phyloP scores from a whole-genome alignment of 2,113 vertebrate species.

The Grallaria varia region DNA sequence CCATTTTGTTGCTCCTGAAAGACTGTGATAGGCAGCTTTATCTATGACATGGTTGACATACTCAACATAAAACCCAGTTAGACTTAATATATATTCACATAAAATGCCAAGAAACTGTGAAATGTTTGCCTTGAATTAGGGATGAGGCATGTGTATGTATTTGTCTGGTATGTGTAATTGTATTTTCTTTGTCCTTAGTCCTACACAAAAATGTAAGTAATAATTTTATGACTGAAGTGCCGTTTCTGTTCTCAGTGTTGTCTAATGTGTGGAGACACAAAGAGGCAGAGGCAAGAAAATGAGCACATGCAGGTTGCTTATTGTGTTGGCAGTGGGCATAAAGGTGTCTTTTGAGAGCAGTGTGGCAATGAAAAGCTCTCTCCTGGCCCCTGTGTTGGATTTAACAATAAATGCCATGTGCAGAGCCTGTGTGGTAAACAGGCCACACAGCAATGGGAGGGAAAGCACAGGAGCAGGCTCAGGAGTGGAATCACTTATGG shows the following conservation, averaged over 20 bases:
- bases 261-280: not conserved
- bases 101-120: slow-evolving; percentile 36
- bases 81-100: slow-evolving; percentile 13
- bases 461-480: not conserved
- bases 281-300: not conserved
- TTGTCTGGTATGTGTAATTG: not conserved
- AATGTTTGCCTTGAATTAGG: slow-evolving; percentile 19
- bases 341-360: not conserved
- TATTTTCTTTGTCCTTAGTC: not conserved
- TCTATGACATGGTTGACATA: slow-evolving; percentile 17
- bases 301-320: not conserved
- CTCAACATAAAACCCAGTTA: not conserved
- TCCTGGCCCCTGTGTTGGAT: not conserved
- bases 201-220: not conserved
- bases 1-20: slow-evolving; percentile 29
- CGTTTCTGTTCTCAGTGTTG: not conserved
- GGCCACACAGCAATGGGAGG: not conserved
- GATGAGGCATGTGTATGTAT: not conserved
- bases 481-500: not conserved
- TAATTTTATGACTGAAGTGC: not conserved
- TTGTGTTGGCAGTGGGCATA: not conserved
- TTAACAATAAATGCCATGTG: not conserved
- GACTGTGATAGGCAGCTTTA: not conserved
- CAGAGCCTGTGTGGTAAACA: not conserved
- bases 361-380: not conserved